Evolutionary conservation across 2,113 vertebrate species (phyloP), one percentile per base, ranked within the genome.

Genomic region (Cynopterus brachyotis): DNA sequence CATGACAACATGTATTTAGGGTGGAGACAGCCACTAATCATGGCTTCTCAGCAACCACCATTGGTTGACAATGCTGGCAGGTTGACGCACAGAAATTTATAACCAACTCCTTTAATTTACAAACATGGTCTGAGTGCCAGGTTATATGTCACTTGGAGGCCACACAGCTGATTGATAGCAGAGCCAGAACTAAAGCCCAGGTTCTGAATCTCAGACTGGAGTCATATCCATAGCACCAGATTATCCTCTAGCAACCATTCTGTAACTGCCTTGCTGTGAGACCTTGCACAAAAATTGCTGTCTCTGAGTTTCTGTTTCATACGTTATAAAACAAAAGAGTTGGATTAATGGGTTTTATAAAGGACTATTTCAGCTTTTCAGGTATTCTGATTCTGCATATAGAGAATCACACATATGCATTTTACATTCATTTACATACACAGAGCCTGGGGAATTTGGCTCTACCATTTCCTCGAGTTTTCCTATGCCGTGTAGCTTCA

Each of bases 381-480:
- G 53, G 40, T 69, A 37, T 76, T 90, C 35, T 62, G 40, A 84
- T 59, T 85, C 75, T 42, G 60, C 91, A 11, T 91, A 40, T 96
- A 53, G 94, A 47, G 40, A 93, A 66, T 70, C 53, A 53, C 93
- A 89, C 45, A 84, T 69, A 70, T 30, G 59, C 75, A 35, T 82
- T 97, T 92, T 81, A 81, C 28, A 89, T 91, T 94, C 81, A 93
- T 94, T 85, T 94, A 89, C 91, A 82, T 95, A 55, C 76, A 93
- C 10, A 96, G 22, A 75, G 72, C 81, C 55, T 17, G 64, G 7
- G 79, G 88, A 96, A 70, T 50, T 22, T 73, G 66, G 94, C 73
- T 94, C 87, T 59, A 64, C 89, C 94, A 96, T 95, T 66, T 81
- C n/a, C 84, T 89, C 96, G 86, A 95, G 35, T 73, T 96, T 96